phyloP scores from a whole-genome alignment of 2,888 invertebrate species.

The Anthrax anthrax region DNA sequence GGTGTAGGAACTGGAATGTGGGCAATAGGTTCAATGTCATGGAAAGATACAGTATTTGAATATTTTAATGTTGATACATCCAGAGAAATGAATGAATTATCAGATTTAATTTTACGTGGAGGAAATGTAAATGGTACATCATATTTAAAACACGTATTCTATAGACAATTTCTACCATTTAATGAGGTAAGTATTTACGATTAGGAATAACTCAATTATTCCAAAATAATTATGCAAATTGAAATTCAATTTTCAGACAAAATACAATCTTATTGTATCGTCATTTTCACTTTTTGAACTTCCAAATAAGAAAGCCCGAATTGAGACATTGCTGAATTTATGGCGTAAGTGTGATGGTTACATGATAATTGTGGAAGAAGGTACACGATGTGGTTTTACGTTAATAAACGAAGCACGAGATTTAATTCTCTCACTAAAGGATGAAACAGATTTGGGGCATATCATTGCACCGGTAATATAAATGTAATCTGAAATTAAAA shows the following conservation, averaged over 20 bases:
- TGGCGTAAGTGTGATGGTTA: constrained; percentile 79
- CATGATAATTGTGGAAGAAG: constrained; percentile 71
- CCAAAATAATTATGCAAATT: too few relatives aligned
- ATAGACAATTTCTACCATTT: constrained; percentile 70
- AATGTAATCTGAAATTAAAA: background rate
- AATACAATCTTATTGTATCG: constrained; percentile 67
- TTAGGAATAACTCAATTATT: too few relatives aligned
- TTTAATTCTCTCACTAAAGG: constrained; percentile 46
- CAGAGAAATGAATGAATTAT: constrained; percentile 65
- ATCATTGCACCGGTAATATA: constrained; percentile 64
- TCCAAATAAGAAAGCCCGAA: constrained; percentile 46
- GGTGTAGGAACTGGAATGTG: constrained; percentile 78
- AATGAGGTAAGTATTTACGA: too few relatives aligned
- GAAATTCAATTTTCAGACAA: too few relatives aligned
- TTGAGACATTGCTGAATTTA: constrained; percentile 56
- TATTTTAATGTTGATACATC: constrained; percentile 78
- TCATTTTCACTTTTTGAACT: constrained; percentile 73
- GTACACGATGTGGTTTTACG: constrained; percentile 65
- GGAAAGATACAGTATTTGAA: constrained; percentile 60
- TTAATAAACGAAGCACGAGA: constrained; percentile 75
- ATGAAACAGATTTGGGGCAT: constrained; percentile 36
- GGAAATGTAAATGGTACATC: constrained; percentile 48
- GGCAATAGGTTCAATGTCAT: constrained; percentile 62
- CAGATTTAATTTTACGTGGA: constrained; percentile 51
- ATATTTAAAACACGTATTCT: constrained; percentile 47